Evolutionary conservation across 2,888 invertebrate species (phyloP), one percentile per base, ranked within the genome.

Genomic region (Elysia crispata): DNA sequence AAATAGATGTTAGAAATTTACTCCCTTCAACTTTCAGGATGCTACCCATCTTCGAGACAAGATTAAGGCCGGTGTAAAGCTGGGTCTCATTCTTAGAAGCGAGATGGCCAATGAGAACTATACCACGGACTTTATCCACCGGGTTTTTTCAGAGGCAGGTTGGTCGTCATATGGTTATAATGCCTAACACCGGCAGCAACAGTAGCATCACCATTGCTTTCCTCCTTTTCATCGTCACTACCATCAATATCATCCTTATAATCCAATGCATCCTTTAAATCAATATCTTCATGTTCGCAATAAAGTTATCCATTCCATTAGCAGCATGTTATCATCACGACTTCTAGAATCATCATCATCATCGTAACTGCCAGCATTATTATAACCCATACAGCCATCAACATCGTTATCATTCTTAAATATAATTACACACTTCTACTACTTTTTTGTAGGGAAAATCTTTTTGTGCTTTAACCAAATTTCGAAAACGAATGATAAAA

Each of bases 71-170:
- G 80, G 80, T 1, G 33, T 75, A 1, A 23, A 25, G 13, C 33
- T 30, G 0, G 75, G 54, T 1, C 69, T 80, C 23, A 49, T 80
- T 20, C 31, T 80, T 11, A 28, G 66, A 1, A 28, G 62, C 0
- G 76, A 75, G 31, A 28, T 6, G 0, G 69, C 49, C 5, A 76
- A 62, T 49, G 76, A 60, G 0, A 76, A 76, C 50, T 80, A 80
- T 62, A 50, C 54, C 23, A 49, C 76, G 0, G 76, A 80, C 67
- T 80, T 80, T 23, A 70, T 76, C 5, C 41, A 76, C 28, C 31
- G 41, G 23, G 23, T 80, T 15, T 80, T 76, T 49, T 13, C 70
- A 1, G 80, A 80, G 54, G 76, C 75, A 76, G 80, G 80, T 80
- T 1, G 11, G 64, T 57, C 23, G 1, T 8, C 41, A 41, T 11